These are phyloP conservation scores for Endotricha flammealis DNA, from an alignment of 2,888 invertebrate genomes.

Conservation along the genomic window DNA sequence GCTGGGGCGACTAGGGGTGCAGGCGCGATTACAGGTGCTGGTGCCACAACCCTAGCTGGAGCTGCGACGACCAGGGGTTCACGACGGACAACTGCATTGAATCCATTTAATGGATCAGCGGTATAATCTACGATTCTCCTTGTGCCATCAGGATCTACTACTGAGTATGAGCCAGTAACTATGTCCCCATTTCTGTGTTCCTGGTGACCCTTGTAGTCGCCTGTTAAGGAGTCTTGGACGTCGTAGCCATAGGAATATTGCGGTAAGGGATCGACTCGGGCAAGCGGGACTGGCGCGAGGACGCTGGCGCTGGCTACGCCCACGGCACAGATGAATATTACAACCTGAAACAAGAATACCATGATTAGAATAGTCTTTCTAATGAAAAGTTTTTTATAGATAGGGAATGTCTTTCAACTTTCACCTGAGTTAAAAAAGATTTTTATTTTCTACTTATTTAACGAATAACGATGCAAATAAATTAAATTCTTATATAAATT, in stretches of 20 bases:
- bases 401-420: no score
- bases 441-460: no score
- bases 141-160: constrained; percentile 77
- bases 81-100: constrained; percentile 77
- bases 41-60: constrained; percentile 37
- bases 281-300: constrained; percentile 52
- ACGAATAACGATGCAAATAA: no score
- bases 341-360: constrained; percentile 59
- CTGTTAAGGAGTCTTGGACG: constrained; percentile 77
- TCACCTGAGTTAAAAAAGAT: no score
- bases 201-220: constrained; percentile 78
- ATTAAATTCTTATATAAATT: no score
- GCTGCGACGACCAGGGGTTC: constrained; percentile 60
- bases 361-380: not conserved
- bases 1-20: constrained; percentile 39
- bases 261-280: constrained; percentile 62
- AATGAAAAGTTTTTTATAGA: no score
- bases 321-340: constrained; percentile 67
- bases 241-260: constrained; percentile 79
- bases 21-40: constrained; percentile 43
- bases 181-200: constrained; percentile 77
- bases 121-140: constrained; percentile 76
- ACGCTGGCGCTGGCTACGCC: constrained; percentile 56
- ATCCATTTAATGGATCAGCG: constrained; percentile 75
- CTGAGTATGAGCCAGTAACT: constrained; percentile 76